Evolutionary conservation across 2,113 vertebrate genomes (phyloP).

Genomic region (Rhinogobius similis): DNA sequence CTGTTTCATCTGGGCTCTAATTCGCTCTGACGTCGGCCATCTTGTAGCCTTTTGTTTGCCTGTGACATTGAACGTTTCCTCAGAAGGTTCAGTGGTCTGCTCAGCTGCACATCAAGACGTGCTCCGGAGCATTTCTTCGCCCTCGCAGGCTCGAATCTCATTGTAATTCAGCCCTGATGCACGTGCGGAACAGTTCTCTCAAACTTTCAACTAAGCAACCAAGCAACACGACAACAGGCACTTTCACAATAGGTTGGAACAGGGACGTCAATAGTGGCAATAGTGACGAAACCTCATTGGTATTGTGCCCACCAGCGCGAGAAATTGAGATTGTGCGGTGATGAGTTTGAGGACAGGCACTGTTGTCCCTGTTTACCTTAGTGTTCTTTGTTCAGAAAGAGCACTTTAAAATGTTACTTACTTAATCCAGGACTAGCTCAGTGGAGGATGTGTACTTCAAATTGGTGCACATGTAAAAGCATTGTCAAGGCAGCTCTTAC

Average conservation of each 20-base stretch:
- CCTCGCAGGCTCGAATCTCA: conserved; percentile 27
- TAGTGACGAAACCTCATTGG: conserved; percentile 48
- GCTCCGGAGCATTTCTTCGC: conserved; percentile 21
- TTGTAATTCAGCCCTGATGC: conserved; percentile 45
- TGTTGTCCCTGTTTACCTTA: conserved; percentile 36
- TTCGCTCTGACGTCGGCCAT: conserved; percentile 32
- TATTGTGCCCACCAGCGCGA: conserved; percentile 49
- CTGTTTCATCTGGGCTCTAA: conserved; percentile 16
- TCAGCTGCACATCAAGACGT: conserved; percentile 33
- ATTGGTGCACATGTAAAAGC: too few relatives aligned
- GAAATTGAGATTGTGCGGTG: conserved; percentile 60
- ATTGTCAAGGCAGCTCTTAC: too few relatives aligned
- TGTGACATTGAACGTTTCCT: conserved; percentile 56
- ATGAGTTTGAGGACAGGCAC: conserved; percentile 40
- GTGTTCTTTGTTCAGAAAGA: conserved; percentile 57
- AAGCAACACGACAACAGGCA: conserved; percentile 10
- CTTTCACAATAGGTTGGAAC: conserved; percentile 8
- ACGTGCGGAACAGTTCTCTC: conserved; percentile 17
- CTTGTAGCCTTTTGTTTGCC: conserved; percentile 28
- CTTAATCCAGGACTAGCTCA: not conserved
- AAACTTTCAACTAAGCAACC: conserved; percentile 34
- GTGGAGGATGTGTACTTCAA: too few relatives aligned
- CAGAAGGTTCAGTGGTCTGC: conserved; percentile 49
- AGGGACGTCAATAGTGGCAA: conserved; percentile 12
- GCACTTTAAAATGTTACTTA: conserved; percentile 29